Evolutionary conservation across 2,797 vertebrate genomes (phyloP).

Genomic region (Muscicapa striata): DNA sequence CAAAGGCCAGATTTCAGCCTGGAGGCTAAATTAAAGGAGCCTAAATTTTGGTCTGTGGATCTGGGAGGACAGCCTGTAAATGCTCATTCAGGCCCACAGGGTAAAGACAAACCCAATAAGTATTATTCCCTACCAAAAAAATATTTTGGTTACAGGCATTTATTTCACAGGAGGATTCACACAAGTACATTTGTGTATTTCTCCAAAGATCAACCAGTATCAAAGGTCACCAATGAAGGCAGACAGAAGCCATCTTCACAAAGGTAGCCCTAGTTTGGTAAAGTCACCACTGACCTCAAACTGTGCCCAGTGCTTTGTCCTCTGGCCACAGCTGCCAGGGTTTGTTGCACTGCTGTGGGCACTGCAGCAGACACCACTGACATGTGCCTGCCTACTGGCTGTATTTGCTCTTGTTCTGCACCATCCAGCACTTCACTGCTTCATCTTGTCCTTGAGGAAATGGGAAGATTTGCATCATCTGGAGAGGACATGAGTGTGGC

Average conservation of each 20-base stretch:
- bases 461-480: background rate
- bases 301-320: background rate
- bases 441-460: background rate
- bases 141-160: background rate
- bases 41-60: background rate
- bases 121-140: background rate
- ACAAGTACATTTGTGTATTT: background rate
- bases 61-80: background rate
- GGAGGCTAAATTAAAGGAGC: background rate
- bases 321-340: background rate
- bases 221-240: background rate
- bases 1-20: conserved; percentile 35
- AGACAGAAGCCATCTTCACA: background rate
- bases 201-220: background rate
- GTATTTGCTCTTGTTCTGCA: background rate
- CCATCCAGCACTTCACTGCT: background rate
- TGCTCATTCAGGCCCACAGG: background rate
- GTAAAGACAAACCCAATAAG: background rate
- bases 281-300: background rate
- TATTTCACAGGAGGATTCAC: background rate
- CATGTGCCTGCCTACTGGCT: background rate
- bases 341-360: background rate
- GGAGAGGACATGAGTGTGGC: background rate
- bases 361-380: background rate
- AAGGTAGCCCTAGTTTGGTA: background rate